Evolutionary conservation across 2,797 vertebrate genomes (phyloP).

Genomic region (Oreortyx pictus): DNA sequence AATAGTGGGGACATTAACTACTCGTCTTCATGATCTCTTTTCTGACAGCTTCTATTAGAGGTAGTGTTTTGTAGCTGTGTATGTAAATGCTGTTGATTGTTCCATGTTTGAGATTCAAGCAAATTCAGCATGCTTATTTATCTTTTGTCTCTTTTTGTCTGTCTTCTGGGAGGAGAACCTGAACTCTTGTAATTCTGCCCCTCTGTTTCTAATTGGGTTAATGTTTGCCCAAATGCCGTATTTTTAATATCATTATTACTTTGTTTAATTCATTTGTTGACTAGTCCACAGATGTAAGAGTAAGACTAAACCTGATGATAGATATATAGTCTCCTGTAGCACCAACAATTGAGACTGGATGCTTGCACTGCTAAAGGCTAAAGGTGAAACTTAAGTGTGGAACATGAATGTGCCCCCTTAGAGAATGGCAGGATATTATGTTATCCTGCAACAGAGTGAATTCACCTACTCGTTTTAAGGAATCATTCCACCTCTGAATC

Average conservation of each 20-base stretch:
- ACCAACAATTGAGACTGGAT: not conserved
- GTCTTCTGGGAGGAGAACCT: not conserved
- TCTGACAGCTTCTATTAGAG: not conserved
- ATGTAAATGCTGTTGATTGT: not conserved
- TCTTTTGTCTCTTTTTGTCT: not conserved
- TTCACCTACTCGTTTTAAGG: not conserved
- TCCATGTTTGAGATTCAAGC: not conserved
- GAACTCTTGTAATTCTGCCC: not conserved
- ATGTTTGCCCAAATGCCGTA: not conserved
- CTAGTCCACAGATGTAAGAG: constrained; percentile 18
- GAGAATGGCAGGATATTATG: not conserved
- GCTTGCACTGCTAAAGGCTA: not conserved
- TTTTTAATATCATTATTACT: not conserved
- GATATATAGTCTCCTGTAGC: not conserved
- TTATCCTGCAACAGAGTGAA: not conserved
- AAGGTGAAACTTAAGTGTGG: not conserved
- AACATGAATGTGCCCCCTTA: not conserved
- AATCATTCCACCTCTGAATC: not conserved
- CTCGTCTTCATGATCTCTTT: not conserved
- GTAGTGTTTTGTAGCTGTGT: not conserved
- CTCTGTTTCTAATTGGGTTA: not conserved
- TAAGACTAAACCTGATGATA: not conserved
- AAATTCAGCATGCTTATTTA: not conserved
- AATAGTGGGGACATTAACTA: not conserved
- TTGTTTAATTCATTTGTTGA: constrained; percentile 32